These are phyloP conservation scores for Tigriopus japonicus DNA, from an alignment of 1,140 invertebrate species.

Conservation along the genomic window DNA sequence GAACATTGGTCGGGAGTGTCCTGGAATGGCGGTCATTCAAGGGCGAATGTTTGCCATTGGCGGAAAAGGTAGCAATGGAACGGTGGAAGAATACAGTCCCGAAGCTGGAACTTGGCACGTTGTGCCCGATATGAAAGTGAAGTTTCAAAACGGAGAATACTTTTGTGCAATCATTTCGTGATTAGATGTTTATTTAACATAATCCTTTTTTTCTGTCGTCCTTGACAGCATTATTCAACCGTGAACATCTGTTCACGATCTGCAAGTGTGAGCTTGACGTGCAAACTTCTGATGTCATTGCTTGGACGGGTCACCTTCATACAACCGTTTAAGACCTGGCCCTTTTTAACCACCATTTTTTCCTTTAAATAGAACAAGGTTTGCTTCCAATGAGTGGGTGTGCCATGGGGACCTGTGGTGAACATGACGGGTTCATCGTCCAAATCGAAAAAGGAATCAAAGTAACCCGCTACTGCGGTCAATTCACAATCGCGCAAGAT, in stretches of 20 bases:
- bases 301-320: not conserved
- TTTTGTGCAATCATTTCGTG: not conserved
- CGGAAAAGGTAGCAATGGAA: not conserved
- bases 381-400: slow-evolving; percentile 91
- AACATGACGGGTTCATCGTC: slow-evolving; percentile 39
- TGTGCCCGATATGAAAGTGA: not conserved
- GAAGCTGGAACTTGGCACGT: not conserved
- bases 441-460: slow-evolving; percentile 69
- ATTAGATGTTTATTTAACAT: not conserved
- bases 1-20: not conserved
- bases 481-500: slow-evolving; percentile 25
- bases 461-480: slow-evolving; percentile 78
- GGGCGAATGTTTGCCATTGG: not conserved
- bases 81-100: not conserved
- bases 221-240: too few species aligned
- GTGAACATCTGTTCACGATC: not conserved
- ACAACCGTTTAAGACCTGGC: slow-evolving; percentile 21
- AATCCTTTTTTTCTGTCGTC: not conserved
- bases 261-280: not conserved
- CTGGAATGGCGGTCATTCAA: not conserved
- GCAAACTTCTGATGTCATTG: slow-evolving; percentile 15
- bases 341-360: slow-evolving; percentile 46
- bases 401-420: slow-evolving; percentile 49
- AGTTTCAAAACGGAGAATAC: not conserved
- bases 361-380: slow-evolving; percentile 75